Conservation (phyloP, 1,140 invertebrate genomes). For the Ceratosolen solmsi region DNA sequence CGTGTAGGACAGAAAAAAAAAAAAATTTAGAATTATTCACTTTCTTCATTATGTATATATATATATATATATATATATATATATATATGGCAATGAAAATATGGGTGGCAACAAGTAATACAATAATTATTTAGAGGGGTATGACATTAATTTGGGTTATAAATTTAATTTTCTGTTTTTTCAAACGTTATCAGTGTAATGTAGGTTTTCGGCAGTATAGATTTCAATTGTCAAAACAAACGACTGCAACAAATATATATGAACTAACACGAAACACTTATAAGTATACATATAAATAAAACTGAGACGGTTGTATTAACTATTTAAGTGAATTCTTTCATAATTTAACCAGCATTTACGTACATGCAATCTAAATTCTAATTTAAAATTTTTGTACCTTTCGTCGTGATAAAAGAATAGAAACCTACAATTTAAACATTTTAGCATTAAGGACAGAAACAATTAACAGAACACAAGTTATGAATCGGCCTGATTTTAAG, state of each 20-base stretch:
- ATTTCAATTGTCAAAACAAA: constrained; percentile 27
- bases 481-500: constrained; percentile 48
- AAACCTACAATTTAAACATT: constrained; percentile 1
- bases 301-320: constrained; percentile 23
- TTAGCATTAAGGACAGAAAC: not conserved
- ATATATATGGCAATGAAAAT: constrained; percentile 47
- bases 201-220: constrained; percentile 29
- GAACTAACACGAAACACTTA: constrained; percentile 33
- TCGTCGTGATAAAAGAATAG: constrained; percentile 2
- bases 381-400: constrained; percentile 47
- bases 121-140: constrained; percentile 5
- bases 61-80: no score
- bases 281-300: constrained; percentile 28
- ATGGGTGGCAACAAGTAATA: constrained; percentile 30
- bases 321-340: constrained; percentile 25
- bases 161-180: constrained; percentile 5
- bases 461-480: constrained; percentile 8
- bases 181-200: not conserved
- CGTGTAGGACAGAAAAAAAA: constrained; percentile 39
- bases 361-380: constrained; percentile 27
- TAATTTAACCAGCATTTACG: constrained; percentile 32
- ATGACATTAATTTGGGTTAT: not conserved
- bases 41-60: constrained; percentile 52
- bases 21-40: constrained; percentile 53
- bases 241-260: constrained; percentile 31